Base-by-base conservation (phyloP, 37 sponge, comb jelly and placozoan genomes). In the Aplysina aerophoba region DNA sequence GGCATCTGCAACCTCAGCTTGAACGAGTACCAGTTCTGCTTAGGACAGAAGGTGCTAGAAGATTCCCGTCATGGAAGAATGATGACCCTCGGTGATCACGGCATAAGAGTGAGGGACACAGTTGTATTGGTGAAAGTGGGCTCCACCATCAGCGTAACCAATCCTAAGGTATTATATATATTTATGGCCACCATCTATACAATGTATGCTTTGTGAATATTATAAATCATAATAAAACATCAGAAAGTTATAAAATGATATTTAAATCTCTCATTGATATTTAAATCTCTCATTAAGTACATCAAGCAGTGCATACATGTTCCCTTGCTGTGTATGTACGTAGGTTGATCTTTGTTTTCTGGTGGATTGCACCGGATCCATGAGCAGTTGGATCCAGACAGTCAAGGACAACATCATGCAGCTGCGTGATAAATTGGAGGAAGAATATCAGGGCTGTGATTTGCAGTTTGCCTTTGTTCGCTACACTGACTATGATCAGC, bases 401-500 rank as follows among this genome's bases (percentile, higher is more conserved):
- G 94, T 93, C 11, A 93, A 88, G 83, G 85, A 85, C 82, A 88
- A 79, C 79, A 84, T 93, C 27, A 81, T 88, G 72, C 21, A 73
- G 12, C 58, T 93, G 38, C 57, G 91, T 3, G 88, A 89, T 36
- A 37, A 75, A 8, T 62, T 93, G 31, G 86, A 61, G 69, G 56
- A 25, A 0, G 77, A 90, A 56, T 90, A 88, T 75, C 59, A 81
- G 55, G 82, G 85, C 8, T 93, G 93, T 90, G 91, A 93, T 77
- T 40, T 93, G 6, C 59, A 72, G 15, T 90, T 90, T 85, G 61
- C 94, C 11, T 93, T 93, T 86, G 94, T 93, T 19, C 58, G 94
- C 36, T 93, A 93, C 81, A 90, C 91, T 20, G 94, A 93, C 84
- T 93, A 93, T 80, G 93, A 93, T 79, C 82, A 81, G 59, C 79